These are phyloP conservation scores for Drosophila atroscutellata DNA, from an alignment of 2,888 invertebrate genomes.

Conservation along the genomic window DNA sequence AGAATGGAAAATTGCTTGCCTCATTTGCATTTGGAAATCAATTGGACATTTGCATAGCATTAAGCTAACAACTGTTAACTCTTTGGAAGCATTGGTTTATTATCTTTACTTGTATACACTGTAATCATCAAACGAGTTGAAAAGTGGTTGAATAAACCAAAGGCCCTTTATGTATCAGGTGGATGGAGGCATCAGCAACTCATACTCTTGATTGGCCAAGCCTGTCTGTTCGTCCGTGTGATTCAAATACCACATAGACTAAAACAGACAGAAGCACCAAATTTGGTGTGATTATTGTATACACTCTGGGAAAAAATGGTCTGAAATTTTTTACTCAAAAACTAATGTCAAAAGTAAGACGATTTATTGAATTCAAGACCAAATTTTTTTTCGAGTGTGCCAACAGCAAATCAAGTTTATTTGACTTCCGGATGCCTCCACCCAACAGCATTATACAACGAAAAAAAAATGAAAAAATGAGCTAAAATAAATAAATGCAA, in stretches of 20 bases:
- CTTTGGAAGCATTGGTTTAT: conserved; percentile 2
- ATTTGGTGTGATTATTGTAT: neutral
- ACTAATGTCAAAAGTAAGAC: neutral
- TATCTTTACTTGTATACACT: neutral
- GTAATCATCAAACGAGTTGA: neutral
- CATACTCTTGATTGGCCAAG: neutral
- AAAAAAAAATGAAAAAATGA: neutral
- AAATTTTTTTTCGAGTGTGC: neutral
- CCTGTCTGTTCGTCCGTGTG: neutral
- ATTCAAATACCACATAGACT: neutral
- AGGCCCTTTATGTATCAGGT: neutral
- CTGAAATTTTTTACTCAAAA: neutral
- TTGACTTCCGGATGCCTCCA: neutral
- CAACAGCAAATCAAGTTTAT: neutral
- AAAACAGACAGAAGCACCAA: neutral
- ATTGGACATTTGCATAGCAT: conserved; percentile 13
- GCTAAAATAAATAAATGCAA: neutral
- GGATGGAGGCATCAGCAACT: neutral
- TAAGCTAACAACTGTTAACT: conserved; percentile 21
- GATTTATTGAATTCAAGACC: neutral
- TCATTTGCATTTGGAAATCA: conserved; percentile 27
- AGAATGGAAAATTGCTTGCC: conserved; percentile 8
- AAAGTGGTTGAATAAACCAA: neutral
- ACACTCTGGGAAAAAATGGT: neutral
- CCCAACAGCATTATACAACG: neutral